phyloP scores from a whole-genome alignment of 2,113 vertebrate genomes.

The Macheiramphus alcinus region DNA sequence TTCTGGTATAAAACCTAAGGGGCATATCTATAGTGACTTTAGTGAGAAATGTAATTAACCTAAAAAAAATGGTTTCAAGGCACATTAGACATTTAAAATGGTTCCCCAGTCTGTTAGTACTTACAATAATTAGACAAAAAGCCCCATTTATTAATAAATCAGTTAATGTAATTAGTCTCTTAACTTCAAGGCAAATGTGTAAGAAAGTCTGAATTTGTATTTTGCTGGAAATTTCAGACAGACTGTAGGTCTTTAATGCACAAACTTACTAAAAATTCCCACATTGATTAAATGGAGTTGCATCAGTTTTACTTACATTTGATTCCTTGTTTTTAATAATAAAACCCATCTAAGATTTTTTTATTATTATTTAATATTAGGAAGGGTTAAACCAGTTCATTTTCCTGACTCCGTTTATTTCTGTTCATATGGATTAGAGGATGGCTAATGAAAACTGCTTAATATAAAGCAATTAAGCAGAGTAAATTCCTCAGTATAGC shows the following conservation, averaged over 20 bases:
- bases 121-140: conserved; percentile 90
- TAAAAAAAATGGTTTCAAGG: conserved; percentile 69
- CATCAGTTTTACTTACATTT: neutral
- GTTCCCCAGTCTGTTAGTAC: conserved; percentile 83
- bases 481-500: conserved; percentile 4
- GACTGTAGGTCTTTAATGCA: neutral
- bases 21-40: conserved; percentile 62
- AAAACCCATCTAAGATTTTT: neutral
- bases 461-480: conserved; percentile 21
- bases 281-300: neutral
- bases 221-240: conserved; percentile 47
- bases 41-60: conserved; percentile 75
- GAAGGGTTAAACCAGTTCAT: neutral
- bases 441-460: neutral
- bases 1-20: conserved; percentile 64
- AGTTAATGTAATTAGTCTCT: conserved; percentile 84
- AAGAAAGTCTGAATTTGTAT: conserved; percentile 74
- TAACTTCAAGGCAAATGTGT: conserved; percentile 77
- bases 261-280: conserved; percentile 41
- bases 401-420: neutral
- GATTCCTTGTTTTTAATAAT: neutral
- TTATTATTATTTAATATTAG: neutral
- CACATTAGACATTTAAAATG: conserved; percentile 75
- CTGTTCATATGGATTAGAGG: neutral
- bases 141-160: conserved; percentile 86